Evolutionary conservation across 1,140 invertebrate genomes (phyloP).

Genomic region (Neodiprion pinetum): DNA sequence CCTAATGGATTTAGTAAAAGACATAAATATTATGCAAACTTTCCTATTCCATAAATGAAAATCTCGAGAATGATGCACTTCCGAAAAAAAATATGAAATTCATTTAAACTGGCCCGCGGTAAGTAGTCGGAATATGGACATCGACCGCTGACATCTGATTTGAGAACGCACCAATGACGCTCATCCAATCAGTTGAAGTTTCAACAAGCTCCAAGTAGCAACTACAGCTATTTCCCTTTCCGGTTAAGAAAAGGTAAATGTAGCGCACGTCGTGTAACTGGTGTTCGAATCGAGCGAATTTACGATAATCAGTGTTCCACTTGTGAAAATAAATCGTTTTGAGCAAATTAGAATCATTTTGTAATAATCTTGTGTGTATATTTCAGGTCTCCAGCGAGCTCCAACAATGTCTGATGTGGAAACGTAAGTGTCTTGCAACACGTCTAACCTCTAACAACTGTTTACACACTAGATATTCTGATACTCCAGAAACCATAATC

Average conservation of each 20-base stretch:
- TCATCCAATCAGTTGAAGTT: not conserved
- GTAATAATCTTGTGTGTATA: conserved; percentile 43
- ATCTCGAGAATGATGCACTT: too few relatives aligned
- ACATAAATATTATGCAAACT: too few relatives aligned
- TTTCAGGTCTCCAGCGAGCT: conserved; percentile 41
- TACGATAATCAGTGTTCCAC: not conserved
- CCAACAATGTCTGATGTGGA: conserved; percentile 70
- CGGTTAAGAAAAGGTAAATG: conserved; percentile 40
- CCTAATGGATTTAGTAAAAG: too few relatives aligned
- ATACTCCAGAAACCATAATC: conserved; percentile 39
- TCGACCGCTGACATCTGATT: too few relatives aligned
- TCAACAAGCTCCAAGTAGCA: not conserved
- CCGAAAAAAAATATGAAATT: too few relatives aligned
- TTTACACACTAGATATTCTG: conserved; percentile 38
- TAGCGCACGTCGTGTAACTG: conserved; percentile 23
- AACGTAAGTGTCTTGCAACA: conserved; percentile 63
- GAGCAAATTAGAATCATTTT: not conserved
- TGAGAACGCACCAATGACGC: too few relatives aligned
- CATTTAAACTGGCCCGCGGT: too few relatives aligned
- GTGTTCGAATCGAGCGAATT: conserved; percentile 34
- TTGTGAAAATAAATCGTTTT: not conserved
- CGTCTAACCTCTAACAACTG: conserved; percentile 48
- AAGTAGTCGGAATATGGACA: too few relatives aligned
- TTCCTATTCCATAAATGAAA: too few relatives aligned
- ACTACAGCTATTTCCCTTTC: conserved; percentile 36